Base-by-base conservation (phyloP, 1,140 invertebrate genomes). In the Drosophila willistoni region DNA sequence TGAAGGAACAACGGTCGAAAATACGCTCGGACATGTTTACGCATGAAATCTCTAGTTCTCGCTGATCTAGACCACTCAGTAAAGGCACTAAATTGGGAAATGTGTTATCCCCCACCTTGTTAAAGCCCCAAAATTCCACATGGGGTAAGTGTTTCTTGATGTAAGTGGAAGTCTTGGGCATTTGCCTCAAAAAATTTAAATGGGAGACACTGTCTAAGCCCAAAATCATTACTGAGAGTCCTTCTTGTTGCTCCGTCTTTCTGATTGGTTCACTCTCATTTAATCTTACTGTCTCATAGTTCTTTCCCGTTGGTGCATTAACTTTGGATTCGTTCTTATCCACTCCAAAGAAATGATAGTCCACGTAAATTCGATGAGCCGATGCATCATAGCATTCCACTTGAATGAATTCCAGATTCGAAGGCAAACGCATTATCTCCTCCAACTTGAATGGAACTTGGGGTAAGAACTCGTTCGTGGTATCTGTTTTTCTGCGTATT, bases 121-220 rank as follows among this genome's bases (percentile, higher is more conserved):
- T 97, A 90, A 96, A 97, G 13, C 97, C 96, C 57, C 95, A 84
- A 73, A 97, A 93, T 90, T 96, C 95, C 7, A 96, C 93, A 9
- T 95, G 94, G 1, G 92, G 93, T 6, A 96, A 92, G 10, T 94
- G 91, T 65, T 93, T 93, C 12, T 73, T 68, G 4, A 97, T 92
- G 76, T 94, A 94, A 1, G 92, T 77, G 0, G 94, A 91, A 0
- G 96, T 97, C 79, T 94, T 94, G 0, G 95, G 95, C 95, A 98
- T 96, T 67, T 96, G 95, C 19, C 97, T 94, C 54, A 96, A 94
- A 67, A 97, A 96, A 92, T 98, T 98, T 57, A 98, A 93, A 55
- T 97, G 94, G 0, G 97, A 98, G 1, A 98, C 94, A 0, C 96
- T 95, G 90, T 98, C 97, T n/a, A 98, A 93, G 0, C 97, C 97